These are phyloP conservation scores for Diabrotica virgifera DNA, from an alignment of 1,140 invertebrate species.

Conservation along the genomic window DNA sequence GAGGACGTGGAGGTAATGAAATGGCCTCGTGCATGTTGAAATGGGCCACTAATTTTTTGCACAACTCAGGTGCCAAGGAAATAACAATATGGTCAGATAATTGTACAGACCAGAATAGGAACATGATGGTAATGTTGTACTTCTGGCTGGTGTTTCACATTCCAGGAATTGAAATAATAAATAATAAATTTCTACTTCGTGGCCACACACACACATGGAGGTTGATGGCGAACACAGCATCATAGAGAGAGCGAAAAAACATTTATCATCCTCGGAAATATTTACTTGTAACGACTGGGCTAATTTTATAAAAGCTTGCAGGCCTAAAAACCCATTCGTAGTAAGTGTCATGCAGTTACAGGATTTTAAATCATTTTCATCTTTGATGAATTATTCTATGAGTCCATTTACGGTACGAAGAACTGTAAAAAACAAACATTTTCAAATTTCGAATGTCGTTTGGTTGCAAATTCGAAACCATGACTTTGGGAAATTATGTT, in stretches of 20 bases:
- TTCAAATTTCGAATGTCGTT: too few species aligned
- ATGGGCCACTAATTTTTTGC: too few species aligned
- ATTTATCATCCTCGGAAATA: not conserved
- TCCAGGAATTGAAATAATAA: not conserved
- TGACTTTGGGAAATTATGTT: too few species aligned
- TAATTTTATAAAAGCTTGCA: not conserved
- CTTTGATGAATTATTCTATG: too few species aligned
- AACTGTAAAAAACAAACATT: too few species aligned
- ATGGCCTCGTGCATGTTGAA: too few species aligned
- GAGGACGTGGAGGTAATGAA: too few species aligned
- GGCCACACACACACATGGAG: conserved; percentile 9
- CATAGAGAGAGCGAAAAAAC: conserved; percentile 8
- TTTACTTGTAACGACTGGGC: not conserved
- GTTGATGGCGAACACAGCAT: conserved; percentile 6
- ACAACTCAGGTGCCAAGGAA: not conserved
- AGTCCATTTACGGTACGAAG: too few species aligned
- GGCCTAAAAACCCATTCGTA: too few species aligned
- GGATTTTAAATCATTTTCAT: too few species aligned
- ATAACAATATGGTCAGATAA: conserved; percentile 8
- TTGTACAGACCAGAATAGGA: conserved; percentile 8
- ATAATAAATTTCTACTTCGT: conserved; percentile 12
- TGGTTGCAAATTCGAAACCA: too few species aligned
- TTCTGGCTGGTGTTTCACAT: not conserved
- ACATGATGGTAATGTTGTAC: conserved; percentile 9
- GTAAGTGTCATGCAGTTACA: too few species aligned